Base-by-base conservation (phyloP, 64 coral and sea anemone species). In the Montipora foliosa region DNA sequence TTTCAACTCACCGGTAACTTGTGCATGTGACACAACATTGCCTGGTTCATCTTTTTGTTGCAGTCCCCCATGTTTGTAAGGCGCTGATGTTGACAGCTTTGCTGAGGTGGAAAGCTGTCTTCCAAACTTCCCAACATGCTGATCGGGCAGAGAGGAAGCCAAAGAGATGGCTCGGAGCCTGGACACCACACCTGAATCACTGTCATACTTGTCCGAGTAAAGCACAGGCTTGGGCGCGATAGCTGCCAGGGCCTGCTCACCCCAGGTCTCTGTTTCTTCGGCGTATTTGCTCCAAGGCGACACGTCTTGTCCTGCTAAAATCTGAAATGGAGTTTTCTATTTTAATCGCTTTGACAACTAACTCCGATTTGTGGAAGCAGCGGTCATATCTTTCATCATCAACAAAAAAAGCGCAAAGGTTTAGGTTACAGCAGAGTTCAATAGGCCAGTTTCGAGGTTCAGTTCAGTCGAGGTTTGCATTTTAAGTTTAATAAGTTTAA, bases 251-350 rank as follows among this genome's bases (percentile, higher is more conserved):
- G 98, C 98, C 67, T 80, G 84, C 3, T 66, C 67, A 37, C 98
- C 98, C 98, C 98, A 99, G 1, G 75, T 88, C 44, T 96, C 91
- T 3, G 89, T 99, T 67, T 99, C 98, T 48, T 99, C 98, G 45
- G 98, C 95, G 44, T 94, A 92, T 79, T 99, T 99, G 10, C 94
- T 96, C 98, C 98, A 99, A 4, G 98, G 98, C 13, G 95, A 91
- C 59, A 99, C 93, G 77, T 99, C 98, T 6, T 94, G 61, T 81
- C 94, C 92, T 16, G 66, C 74, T 3, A 92, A 70, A 68, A 90
- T 80, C 47, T 81, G 70, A 37, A 88, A 81, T 12, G 48, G 14
- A 62, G 89, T 24, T 16, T 80, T 4, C 19, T 45, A 68, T 69
- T n/a, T 4, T 83, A 12, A n/a, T 49, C 1, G 44, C 19, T 50